A percentile compares a stretch with the other conserved stretches of the same genome.
Evolutionary conservation across 2,797 vertebrate species (phyloP).

Genomic region (Odontamblyopus lacepedii): DNA sequence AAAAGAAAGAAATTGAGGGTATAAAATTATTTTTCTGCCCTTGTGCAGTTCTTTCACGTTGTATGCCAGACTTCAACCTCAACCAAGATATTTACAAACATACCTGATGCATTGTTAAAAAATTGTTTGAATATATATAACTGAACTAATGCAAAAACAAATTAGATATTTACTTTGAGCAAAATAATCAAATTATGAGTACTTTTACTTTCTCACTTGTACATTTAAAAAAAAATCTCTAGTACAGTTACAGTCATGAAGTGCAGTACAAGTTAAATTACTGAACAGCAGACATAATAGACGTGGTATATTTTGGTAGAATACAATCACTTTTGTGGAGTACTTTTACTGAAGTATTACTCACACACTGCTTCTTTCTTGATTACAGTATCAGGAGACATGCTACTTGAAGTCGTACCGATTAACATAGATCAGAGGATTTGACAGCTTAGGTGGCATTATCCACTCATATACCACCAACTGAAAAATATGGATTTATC

Average conservation of each 20-base stretch:
- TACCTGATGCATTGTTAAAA: no score
- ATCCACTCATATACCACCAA: constrained; percentile 36
- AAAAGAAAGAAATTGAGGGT: no score
- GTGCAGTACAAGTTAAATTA: no score
- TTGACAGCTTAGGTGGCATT: constrained; percentile 57
- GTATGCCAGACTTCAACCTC: no score
- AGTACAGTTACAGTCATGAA: not conserved
- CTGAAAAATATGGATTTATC: constrained; percentile 36
- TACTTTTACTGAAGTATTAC: not conserved
- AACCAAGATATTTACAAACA: no score
- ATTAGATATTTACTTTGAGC: no score
- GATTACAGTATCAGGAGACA: constrained; percentile 27
- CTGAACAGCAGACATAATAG: not conserved
- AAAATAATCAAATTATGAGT: not conserved
- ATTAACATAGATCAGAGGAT: constrained; percentile 41
- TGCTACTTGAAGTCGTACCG: constrained; percentile 22
- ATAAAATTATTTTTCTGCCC: no score
- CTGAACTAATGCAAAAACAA: no score
- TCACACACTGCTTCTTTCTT: not conserved
- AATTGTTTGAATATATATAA: no score
- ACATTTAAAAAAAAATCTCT: no score
- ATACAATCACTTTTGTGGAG: not conserved
- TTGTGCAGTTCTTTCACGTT: no score
- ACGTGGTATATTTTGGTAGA: not conserved
- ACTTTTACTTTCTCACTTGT: not conserved